Base-by-base conservation (phyloP, 2,888 invertebrate species). In the Hesperia comma region DNA sequence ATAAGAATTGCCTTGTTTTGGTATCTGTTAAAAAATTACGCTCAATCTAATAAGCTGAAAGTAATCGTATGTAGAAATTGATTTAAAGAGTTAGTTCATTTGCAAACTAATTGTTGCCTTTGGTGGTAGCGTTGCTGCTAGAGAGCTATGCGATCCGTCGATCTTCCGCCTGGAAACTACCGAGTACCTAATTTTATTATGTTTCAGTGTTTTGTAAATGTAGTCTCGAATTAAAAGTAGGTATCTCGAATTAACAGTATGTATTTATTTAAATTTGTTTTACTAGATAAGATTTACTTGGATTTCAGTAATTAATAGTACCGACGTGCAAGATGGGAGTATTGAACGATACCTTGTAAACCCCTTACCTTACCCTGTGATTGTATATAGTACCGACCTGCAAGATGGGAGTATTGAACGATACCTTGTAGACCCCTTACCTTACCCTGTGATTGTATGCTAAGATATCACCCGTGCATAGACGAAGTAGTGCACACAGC, bases 401-500 rank as follows among this genome's bases (percentile, higher is more conserved):
- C 17, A 46, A 46, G 17, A 7, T 17, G 12, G 7, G 17, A 19
- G 19, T 49, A 19, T 6, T 26, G 6, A 26, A 19, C 1, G 21
- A 51, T 6, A 6, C n/a, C 46, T 17, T 17, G 46, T 46, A 17
- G 7, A 46, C 7, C n/a, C 7, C n/a, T n/a, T n/a, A n/a, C n/a
- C 8, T n/a, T 10, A 2, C 21, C 51, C 51, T 17, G 19, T 62
- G 70, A 49, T 67, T 60, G 43, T 51, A 51, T 26, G 54, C 60
- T 37, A 66, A 54, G 8, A 21, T 15, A 21, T 54, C 37, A 66
- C 54, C 66, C 1, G 54, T 66, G 46, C 17, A n/a, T 61, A 71
- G 74, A 75, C 74, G 74, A 76, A 74, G 77, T 77, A 77, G 74
- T 79, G 81, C 80, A 77, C 81, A 76, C 73, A n/a, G 78, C 78